phyloP scores from a whole-genome alignment of 2,888 invertebrate species.

The Pollenia angustigena region DNA sequence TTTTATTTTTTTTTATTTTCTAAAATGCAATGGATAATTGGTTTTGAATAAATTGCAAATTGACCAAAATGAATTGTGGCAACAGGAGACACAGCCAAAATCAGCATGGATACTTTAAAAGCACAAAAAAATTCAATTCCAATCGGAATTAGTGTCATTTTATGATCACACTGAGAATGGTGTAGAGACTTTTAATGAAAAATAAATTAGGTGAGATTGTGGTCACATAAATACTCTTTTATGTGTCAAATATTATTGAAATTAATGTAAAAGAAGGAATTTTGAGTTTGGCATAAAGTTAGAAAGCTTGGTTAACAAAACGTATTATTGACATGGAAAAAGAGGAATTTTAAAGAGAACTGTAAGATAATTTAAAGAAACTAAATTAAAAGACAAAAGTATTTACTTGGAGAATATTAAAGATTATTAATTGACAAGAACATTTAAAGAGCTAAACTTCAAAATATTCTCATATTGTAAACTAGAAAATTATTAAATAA shows the following conservation, averaged over 20 bases:
- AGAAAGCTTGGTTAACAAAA: background rate
- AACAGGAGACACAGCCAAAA: background rate
- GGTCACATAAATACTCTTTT: background rate
- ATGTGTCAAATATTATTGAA: background rate
- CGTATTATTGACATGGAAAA: too few species aligned
- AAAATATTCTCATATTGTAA: too few species aligned
- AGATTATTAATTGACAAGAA: too few species aligned
- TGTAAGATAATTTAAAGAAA: background rate
- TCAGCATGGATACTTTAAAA: conserved; percentile 2
- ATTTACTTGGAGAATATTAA: too few species aligned
- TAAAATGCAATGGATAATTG: conserved; percentile 48
- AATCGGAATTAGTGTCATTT: conserved; percentile 49
- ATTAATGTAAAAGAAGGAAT: conserved; percentile 37
- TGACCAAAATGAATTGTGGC: conserved; percentile 60
- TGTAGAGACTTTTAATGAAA: background rate
- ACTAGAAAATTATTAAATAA: too few species aligned
- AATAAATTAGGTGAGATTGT: conserved; percentile 23
- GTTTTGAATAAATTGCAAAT: conserved; percentile 62
- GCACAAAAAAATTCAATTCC: conserved; percentile 4
- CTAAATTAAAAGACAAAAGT: background rate
- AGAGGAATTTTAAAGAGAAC: too few species aligned
- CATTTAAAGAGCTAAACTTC: too few species aligned
- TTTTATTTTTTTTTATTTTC: conserved; percentile 3
- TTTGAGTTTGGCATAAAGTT: background rate
- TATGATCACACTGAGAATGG: conserved; percentile 6